Percentiles rank a stretch among this genome's conserved stretches.
Conservation (phyloP, 1,140 invertebrate species). For the Drosophila ercepeae region DNA sequence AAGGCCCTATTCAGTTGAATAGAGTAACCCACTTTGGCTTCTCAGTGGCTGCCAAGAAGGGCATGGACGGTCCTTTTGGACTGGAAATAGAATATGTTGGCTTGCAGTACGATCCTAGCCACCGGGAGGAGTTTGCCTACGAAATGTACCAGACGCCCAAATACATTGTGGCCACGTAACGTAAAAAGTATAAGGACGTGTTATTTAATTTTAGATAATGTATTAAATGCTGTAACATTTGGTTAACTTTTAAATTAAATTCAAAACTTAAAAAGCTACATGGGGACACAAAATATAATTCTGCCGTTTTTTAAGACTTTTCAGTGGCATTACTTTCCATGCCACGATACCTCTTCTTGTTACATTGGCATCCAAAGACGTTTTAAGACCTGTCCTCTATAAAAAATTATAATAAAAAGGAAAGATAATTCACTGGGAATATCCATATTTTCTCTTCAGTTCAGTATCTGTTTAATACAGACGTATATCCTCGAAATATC, state of each 20-base stretch:
- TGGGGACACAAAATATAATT: no score
- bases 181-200: slow-evolving; percentile 14
- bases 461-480: no score
- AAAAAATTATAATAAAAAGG: no score
- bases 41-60: slow-evolving; percentile 89
- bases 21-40: slow-evolving; percentile 91
- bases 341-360: no score
- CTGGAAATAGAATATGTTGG: slow-evolving; percentile 98
- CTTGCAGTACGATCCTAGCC: slow-evolving; percentile 89
- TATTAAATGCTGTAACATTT: slow-evolving; percentile 26
- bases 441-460: no score
- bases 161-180: slow-evolving; percentile 86
- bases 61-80: slow-evolving; percentile 90
- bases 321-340: no score
- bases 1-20: slow-evolving; percentile 86
- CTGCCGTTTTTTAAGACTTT: no score
- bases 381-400: no score
- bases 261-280: no score
- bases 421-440: no score
- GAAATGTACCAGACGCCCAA: slow-evolving; percentile 92
- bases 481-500: no score
- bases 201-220: slow-evolving; percentile 57
- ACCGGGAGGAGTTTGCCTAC: slow-evolving; percentile 94
- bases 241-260: not conserved
- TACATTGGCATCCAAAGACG: no score